Evolutionary conservation across 1,140 invertebrate genomes (phyloP), one percentile per base, ranked within the genome.

Genomic region (Polypedilum pembai): DNA sequence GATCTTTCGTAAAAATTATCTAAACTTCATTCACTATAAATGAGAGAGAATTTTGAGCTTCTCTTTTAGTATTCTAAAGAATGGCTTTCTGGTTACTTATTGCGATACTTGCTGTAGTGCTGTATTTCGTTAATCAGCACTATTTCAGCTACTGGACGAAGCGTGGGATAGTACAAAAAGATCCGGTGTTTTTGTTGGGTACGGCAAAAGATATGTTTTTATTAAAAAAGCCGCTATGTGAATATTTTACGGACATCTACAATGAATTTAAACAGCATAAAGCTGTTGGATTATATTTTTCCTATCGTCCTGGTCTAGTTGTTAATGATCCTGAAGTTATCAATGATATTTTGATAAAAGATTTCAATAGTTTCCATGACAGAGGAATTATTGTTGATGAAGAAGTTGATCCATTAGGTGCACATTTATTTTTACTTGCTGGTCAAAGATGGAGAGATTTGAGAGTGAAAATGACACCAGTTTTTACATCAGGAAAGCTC

Each of bases 391-490:
- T 80, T 76, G 78, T 77, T 10, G 83, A 83, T 74, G 83, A 83
- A 10, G 78, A 83, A 1, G 79, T 84, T 73, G 85, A 87, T 75
- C 82, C 86, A 7, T 73, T 88, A 17, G 80, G 81, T 7, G 83
- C 79, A 33, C 83, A 87, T 77, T 77, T 87, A 10, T 83, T 87
- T 41, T 82, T 83, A 41, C 78, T 85, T 72, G 82, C 82, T 74
- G 87, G 85, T 8, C 80, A 84, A 8, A 80, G 83, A 24, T 91
- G 89, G 89, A 85, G 84, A 73, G 79, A 84, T 56, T 81, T 90
- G 41, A 81, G 89, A 73, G 81, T 83, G 7, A 86, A 89, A 75
- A 81, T 90, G 33, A 86, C 86, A 41, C 87, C 88, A 5, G 85
- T 85, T 0, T 91, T 91, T 77, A 89, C 86, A 21, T 82, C 81